phyloP scores from a whole-genome alignment of 2,797 vertebrate species.

The Molossus molossus region DNA sequence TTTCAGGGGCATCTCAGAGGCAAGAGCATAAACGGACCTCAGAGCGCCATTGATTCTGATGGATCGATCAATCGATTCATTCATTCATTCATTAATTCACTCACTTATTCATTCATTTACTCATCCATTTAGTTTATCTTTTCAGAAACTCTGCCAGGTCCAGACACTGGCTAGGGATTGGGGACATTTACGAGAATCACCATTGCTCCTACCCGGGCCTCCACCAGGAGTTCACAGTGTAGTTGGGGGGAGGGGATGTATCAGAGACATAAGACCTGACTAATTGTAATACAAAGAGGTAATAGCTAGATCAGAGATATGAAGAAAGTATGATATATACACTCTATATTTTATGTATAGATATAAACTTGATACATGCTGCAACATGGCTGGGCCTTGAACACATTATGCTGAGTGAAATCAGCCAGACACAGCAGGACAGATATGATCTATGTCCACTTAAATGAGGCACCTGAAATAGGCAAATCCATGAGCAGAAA shows the following conservation, averaged over 20 bases:
- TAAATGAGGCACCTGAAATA: background rate
- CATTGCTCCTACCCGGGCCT: accelerated
- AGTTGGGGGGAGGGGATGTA: no score
- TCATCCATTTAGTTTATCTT: background rate
- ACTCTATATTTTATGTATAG: background rate
- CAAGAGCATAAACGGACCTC: background rate
- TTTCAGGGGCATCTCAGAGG: background rate
- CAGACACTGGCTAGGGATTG: background rate
- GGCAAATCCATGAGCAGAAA: background rate
- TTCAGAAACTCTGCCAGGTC: background rate
- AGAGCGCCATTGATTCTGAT: background rate
- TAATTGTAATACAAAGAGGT: background rate
- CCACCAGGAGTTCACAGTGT: background rate
- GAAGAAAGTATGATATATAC: background rate
- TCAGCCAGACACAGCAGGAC: background rate
- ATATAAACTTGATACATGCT: background rate
- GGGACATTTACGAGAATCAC: background rate
- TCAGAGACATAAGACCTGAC: background rate
- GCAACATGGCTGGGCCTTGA: no score
- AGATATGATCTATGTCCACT: background rate
- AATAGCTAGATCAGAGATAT: background rate
- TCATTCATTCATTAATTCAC: background rate
- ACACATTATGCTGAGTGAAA: background rate
- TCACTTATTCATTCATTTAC: background rate
- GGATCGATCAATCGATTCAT: background rate